Percentiles rank a stretch among this genome's conserved stretches.
Conservation (phyloP, 2,113 vertebrate genomes). For the Lagopus muta region DNA sequence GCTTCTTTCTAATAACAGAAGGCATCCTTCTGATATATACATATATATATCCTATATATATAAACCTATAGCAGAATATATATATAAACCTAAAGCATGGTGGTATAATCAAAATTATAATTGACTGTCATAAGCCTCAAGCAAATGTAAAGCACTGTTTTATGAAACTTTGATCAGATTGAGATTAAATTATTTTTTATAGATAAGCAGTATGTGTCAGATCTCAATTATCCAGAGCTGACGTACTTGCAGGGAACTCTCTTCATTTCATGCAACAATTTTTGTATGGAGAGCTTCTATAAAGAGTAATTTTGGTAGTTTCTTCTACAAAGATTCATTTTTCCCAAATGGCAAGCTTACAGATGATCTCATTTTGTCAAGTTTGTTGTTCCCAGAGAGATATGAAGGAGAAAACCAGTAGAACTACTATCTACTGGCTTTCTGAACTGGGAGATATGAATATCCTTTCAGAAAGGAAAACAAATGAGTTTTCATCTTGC, state of each 20-base stretch:
- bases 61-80: no score
- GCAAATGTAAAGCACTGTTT: constrained; percentile 62
- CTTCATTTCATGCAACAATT: background rate
- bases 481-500: background rate
- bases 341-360: background rate
- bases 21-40: constrained; percentile 43
- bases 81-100: constrained; percentile 38
- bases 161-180: constrained; percentile 59
- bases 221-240: constrained; percentile 41
- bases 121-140: constrained; percentile 47
- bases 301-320: background rate
- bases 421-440: background rate
- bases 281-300: background rate
- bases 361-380: background rate
- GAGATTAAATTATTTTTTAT: constrained; percentile 52
- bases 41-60: constrained; percentile 23
- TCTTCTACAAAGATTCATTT: constrained; percentile 25
- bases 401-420: background rate
- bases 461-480: background rate
- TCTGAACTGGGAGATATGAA: background rate
- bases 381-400: background rate
- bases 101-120: constrained; percentile 70
- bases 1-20: constrained; percentile 38
- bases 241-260: constrained; percentile 13
- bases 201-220: constrained; percentile 24